Evolutionary conservation across 2,113 vertebrate species (phyloP).

Genomic region (Engystomops pustulosus): DNA sequence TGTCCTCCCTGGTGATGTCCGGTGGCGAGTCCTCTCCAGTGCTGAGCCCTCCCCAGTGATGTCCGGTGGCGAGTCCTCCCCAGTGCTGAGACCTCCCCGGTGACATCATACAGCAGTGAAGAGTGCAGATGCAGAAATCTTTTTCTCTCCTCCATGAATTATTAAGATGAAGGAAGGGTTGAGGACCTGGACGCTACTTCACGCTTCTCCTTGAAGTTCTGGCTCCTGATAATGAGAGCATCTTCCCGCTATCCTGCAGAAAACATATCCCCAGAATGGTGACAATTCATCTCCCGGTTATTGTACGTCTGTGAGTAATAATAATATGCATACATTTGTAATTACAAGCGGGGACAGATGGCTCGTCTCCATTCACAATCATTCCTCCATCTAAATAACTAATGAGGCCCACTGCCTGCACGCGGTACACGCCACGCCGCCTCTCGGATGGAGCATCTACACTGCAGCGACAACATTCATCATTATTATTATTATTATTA

Average conservation of each 20-base stretch:
- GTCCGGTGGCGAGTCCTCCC: too few relatives aligned
- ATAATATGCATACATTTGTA: slow-evolving; percentile 48
- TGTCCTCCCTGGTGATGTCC: too few relatives aligned
- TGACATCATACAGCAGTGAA: too few relatives aligned
- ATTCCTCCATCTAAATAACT: slow-evolving; percentile 46
- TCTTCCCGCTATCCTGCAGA: neutral
- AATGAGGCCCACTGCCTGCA: slow-evolving; percentile 36
- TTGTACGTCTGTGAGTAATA: slow-evolving; percentile 45
- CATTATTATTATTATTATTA: neutral
- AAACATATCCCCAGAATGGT: slow-evolving; percentile 27
- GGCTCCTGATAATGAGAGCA: slow-evolving; percentile 20
- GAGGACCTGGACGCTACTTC: slow-evolving; percentile 18
- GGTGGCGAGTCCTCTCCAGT: too few relatives aligned
- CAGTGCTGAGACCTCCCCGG: too few relatives aligned
- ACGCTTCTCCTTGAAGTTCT: slow-evolving; percentile 15
- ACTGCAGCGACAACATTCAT: neutral
- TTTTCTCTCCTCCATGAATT: slow-evolving; percentile 17
- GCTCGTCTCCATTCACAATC: slow-evolving; percentile 32
- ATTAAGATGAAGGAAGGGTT: slow-evolving; percentile 14
- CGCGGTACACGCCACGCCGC: neutral
- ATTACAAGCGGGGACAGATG: slow-evolving; percentile 55
- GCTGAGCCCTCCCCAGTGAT: too few relatives aligned
- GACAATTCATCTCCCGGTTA: slow-evolving; percentile 44
- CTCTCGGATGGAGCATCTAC: neutral
- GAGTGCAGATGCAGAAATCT: too few relatives aligned